Conservation (phyloP, 2,888 invertebrate species). For the Troides aeacus region DNA sequence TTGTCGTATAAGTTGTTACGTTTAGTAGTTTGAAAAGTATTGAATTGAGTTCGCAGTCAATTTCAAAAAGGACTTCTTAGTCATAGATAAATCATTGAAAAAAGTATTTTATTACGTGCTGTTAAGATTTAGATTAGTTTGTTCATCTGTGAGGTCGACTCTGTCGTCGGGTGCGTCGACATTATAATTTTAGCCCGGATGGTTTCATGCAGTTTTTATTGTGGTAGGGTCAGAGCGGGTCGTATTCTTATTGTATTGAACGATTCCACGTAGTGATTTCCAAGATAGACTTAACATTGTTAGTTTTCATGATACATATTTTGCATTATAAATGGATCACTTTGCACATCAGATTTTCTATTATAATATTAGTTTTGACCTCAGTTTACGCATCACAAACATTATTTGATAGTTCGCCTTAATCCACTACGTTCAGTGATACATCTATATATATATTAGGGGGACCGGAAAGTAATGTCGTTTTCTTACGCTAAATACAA, state of each 20-base stretch:
- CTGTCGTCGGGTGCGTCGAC: conserved; percentile 65
- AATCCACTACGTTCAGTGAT: too few species aligned
- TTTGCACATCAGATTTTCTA: too few species aligned
- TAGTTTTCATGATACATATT: too few species aligned
- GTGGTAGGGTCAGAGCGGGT: conserved; percentile 72
- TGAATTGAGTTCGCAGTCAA: conserved; percentile 59
- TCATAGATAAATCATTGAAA: conserved; percentile 33
- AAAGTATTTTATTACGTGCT: conserved; percentile 34
- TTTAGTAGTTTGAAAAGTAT: conserved; percentile 43
- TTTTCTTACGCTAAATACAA: too few species aligned
- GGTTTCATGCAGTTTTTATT: conserved; percentile 76
- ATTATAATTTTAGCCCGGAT: conserved; percentile 75
- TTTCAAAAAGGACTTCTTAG: conserved; percentile 49
- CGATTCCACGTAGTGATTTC: conserved; percentile 47
- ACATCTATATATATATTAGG: too few species aligned
- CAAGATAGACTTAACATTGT: too few species aligned
- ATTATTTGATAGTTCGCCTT: too few species aligned
- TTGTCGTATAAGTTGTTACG: conserved; percentile 40
- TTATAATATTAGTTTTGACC: too few species aligned
- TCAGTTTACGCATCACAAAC: too few species aligned
- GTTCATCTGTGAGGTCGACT: conserved; percentile 53
- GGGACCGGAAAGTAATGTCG: too few species aligned
- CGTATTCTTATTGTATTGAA: conserved; percentile 57
- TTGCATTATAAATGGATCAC: too few species aligned
- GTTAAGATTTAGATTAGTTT: conserved; percentile 43